Percentiles rank a stretch among this genome's conserved stretches.
Evolutionary conservation across 1,140 invertebrate genomes (phyloP).

Genomic region (Copidosoma floridanum): DNA sequence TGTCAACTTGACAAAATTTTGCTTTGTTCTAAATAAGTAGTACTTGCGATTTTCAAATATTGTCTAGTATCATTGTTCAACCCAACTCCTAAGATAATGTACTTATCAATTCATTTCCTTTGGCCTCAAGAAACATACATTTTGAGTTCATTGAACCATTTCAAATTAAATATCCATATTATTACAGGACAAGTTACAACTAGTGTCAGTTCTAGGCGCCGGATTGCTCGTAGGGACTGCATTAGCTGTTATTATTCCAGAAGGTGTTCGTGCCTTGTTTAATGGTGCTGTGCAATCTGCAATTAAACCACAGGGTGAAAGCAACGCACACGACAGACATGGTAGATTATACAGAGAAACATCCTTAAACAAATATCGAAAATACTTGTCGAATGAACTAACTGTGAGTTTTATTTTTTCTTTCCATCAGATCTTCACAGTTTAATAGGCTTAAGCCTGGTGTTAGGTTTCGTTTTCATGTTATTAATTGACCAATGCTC

Average conservation of each 20-base stretch:
- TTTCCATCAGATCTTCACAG: constrained; percentile 60
- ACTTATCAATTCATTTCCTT: too few species aligned
- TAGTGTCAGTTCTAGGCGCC: constrained; percentile 93
- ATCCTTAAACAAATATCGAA: too few species aligned
- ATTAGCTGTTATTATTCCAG: constrained; percentile 96
- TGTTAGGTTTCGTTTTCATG: constrained; percentile 97
- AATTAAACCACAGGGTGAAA: not conserved
- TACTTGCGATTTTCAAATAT: too few species aligned
- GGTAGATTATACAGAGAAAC: not conserved
- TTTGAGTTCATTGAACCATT: too few species aligned
- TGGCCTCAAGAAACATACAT: too few species aligned
- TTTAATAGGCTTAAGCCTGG: constrained; percentile 71
- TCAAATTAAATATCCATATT: constrained; percentile 30
- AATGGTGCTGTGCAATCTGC: constrained; percentile 34
- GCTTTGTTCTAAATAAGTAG: too few species aligned
- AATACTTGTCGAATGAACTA: too few species aligned
- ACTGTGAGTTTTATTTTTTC: not conserved
- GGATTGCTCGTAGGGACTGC: constrained; percentile 97
- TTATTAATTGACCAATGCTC: constrained; percentile 89
- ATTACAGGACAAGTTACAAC: constrained; percentile 87
- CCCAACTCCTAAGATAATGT: too few species aligned
- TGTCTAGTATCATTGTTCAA: too few species aligned
- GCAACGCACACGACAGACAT: constrained; percentile 32
- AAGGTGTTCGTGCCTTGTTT: constrained; percentile 88
- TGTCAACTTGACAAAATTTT: too few species aligned